Base-by-base conservation (phyloP, 2,797 vertebrate genomes). In the Helostoma temminkii region DNA sequence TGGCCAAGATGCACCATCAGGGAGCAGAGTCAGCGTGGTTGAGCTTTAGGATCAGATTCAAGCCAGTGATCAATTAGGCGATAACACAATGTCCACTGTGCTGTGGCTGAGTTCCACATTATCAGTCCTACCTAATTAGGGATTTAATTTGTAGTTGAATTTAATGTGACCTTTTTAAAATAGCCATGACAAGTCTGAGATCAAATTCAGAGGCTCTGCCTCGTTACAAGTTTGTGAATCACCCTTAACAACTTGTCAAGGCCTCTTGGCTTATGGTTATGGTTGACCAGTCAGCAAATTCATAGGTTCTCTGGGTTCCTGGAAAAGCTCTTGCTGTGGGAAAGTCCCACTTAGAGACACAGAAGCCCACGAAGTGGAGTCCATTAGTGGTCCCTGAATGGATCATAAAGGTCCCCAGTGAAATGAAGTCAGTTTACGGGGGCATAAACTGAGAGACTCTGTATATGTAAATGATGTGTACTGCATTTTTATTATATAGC, bases 101-200 rank as follows among this genome's bases (percentile, higher is more conserved):
- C 25, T n/a, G 28, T 56, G 54, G 32, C 53, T 62, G 58, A 41
- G 57, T 10, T 71, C 43, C 22, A 53, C 36, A 57, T 58, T 24
- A 76, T 75, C 71, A 57, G 36, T 22, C 52, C 46, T 9, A 47
- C 6, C 43, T 74, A 67, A 88, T 81, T 69, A 80, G 34, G 19
- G 52, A 32, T 60, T 72, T 70, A 18, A 84, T 79, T 69, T 39
- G 19, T 60, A 47, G 66, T 52, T 81, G 68, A 53, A 78, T 80
- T 63, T 19, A 76, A 74, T 76, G 56, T 9, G 25, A 14, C 46
- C 57, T 65, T 48, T 52, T 39, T 41, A 21, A 32, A 77, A 67
- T 10, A 56, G 69, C 63, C 71, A 47, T 32, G 34, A 14, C 41
- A 24, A 26, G 57, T 66, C 43, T 48, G 45, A 71, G 41, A 57